Evolutionary conservation across 2,797 vertebrate species (phyloP).

Genomic region (Hirundo rustica): DNA sequence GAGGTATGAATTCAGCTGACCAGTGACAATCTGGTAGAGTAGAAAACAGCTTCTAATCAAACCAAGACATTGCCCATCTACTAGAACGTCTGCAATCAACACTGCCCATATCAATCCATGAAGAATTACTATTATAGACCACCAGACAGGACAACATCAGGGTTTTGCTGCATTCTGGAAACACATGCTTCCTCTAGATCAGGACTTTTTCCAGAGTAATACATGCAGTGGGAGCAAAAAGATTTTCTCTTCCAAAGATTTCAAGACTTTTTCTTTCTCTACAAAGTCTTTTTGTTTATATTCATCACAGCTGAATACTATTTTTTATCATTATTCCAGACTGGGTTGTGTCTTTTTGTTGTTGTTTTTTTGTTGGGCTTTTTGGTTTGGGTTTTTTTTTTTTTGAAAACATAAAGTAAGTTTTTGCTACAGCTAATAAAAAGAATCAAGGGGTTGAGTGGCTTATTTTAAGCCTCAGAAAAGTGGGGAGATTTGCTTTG

Average conservation of each 20-base stretch:
- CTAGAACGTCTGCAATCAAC: background rate
- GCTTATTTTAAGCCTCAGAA: background rate
- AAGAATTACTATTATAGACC: background rate
- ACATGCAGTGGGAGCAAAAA: accelerated
- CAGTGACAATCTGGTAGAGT: background rate
- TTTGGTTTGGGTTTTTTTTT: too few species aligned
- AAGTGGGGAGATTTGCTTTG: background rate
- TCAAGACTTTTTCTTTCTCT: background rate
- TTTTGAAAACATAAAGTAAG: background rate
- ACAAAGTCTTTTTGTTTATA: background rate
- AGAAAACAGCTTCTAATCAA: background rate
- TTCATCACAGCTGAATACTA: background rate
- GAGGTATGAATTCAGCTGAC: background rate
- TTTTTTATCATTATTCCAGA: background rate
- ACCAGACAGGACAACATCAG: background rate
- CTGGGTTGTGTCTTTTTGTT: accelerated
- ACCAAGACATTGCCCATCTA: background rate
- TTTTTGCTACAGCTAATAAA: background rate
- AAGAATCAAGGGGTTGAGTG: background rate
- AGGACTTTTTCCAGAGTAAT: background rate
- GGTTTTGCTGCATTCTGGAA: background rate
- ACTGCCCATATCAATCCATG: background rate
- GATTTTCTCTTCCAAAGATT: background rate
- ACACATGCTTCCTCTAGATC: background rate
- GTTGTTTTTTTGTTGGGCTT: too few species aligned